These are phyloP conservation scores for Typhlichthys subterraneus DNA, from an alignment of 2,797 vertebrate genomes.

Conservation along the genomic window DNA sequence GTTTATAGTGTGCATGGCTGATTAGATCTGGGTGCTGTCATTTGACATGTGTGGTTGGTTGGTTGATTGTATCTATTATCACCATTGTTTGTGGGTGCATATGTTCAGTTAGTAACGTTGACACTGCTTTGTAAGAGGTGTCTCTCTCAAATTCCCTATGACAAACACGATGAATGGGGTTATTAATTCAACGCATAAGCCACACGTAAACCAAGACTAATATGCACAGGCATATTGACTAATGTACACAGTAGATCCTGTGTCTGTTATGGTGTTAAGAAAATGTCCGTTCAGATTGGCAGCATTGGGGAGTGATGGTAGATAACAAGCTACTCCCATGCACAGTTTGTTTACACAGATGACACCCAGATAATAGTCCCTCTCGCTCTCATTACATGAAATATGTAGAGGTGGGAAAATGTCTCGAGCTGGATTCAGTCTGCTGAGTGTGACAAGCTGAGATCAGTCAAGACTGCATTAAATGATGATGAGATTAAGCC, in stretches of 20 bases:
- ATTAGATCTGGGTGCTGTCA: too few species aligned
- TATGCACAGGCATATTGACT: constrained; percentile 28
- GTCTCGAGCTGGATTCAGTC: constrained; percentile 56
- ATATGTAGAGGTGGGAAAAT: constrained; percentile 66
- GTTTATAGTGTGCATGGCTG: too few species aligned
- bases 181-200: too few species aligned
- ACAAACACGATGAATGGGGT: too few species aligned
- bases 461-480: constrained; percentile 43
- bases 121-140: too few species aligned
- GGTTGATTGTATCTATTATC: too few species aligned
- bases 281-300: constrained; percentile 60
- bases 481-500: constrained; percentile 37
- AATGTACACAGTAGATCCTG: constrained; percentile 25
- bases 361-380: constrained; percentile 68
- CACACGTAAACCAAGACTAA: background rate
- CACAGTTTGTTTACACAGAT: constrained; percentile 68
- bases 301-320: constrained; percentile 56
- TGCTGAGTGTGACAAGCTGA: constrained; percentile 51
- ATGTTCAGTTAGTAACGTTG: too few species aligned
- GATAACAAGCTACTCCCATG: constrained; percentile 61
- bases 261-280: constrained; percentile 7
- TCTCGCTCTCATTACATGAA: constrained; percentile 67
- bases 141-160: too few species aligned
- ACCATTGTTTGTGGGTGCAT: too few species aligned
- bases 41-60: too few species aligned